Evolutionary conservation across 2,888 invertebrate genomes (phyloP).

Genomic region (Drosophila cyrtoloma): DNA sequence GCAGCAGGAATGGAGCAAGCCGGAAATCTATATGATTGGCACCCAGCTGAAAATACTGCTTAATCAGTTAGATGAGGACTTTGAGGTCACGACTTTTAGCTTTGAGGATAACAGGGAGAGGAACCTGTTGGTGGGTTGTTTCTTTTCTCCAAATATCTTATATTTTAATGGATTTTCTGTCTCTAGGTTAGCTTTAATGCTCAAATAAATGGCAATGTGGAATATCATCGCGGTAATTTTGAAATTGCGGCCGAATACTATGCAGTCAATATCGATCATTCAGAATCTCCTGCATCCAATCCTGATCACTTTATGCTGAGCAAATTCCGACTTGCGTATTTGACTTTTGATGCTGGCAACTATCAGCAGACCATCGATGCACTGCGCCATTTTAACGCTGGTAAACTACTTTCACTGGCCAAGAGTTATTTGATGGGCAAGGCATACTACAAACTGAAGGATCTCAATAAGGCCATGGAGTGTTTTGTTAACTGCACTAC

Average conservation of each 20-base stretch:
- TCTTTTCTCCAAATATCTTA: background rate
- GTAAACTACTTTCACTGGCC: conserved; percentile 29
- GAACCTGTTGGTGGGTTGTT: conserved; percentile 34
- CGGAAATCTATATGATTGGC: conserved; percentile 67
- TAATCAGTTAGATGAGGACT: conserved; percentile 37
- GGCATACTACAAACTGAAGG: conserved; percentile 55
- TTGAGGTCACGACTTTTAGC: conserved; percentile 6
- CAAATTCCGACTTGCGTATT: conserved; percentile 61
- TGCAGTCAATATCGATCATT: conserved; percentile 8
- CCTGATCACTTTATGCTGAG: conserved; percentile 55
- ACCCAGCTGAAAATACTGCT: conserved; percentile 63
- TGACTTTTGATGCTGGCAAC: conserved; percentile 44
- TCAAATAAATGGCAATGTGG: conserved; percentile 75
- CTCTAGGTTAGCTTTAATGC: conserved; percentile 41
- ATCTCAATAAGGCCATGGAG: conserved; percentile 49
- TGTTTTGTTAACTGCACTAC: conserved; percentile 64
- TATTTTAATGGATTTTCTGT: background rate
- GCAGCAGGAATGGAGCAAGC: conserved; percentile 39
- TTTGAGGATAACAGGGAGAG: conserved; percentile 6
- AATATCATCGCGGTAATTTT: conserved; percentile 50
- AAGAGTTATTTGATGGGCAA: conserved; percentile 63
- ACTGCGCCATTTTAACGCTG: conserved; percentile 1
- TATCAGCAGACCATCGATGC: conserved; percentile 42
- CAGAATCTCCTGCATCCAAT: accelerated
- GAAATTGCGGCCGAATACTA: conserved; percentile 57